Base-by-base conservation (phyloP, 2,888 invertebrate genomes). In the Parnassius apollo region DNA sequence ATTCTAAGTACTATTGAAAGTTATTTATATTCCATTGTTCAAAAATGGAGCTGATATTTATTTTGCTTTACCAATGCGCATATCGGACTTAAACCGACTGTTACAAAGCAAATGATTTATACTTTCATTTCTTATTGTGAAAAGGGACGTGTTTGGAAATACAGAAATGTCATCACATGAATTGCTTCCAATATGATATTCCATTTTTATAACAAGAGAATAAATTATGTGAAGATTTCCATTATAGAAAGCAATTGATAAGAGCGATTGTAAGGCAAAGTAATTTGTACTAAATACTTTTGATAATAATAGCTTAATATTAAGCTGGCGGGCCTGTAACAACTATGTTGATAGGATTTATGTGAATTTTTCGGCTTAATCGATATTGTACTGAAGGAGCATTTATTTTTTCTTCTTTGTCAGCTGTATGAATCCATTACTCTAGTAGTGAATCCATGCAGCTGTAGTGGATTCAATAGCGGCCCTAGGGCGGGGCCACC, bases 161-260 rank as follows among this genome's bases (percentile, higher is more conserved):
- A 57, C 42, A 62, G 62, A 62, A 62, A 62, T 57, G 57, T 61
- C 61, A 56, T 61, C 46, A 13, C 61, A 57, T n/a, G 57, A 57
- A 62, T 57, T 62, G 62, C 62, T 62, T 62, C 48, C 62, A 42
- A 45, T 61, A 57, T 52, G 52, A 18, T 62, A 57, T 62, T 42
- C 62, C 48, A 57, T 62, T 62, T 62, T 57, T 62, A 57, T 57
- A 53, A 57, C 48, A 51, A 57, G 35, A 62, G 57, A 57, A 57
- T 57, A 62, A 57, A 57, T 57, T 52, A 62, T 62, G 52, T 53
- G 51, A 57, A 11, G 35, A 48, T 57, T 48, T 53, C 42, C 52
- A 53, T 4, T 11, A 46, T n/a, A 62, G 61, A 22, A 57, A 48
- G 51, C 46, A 57, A 57, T 56, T 50, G 61, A 61, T 59, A 51